Percentiles rank a stretch among this genome's conserved stretches.
These are phyloP conservation scores for Pachyramphus minor DNA, from an alignment of 2,113 vertebrate genomes.

Conservation along the genomic window DNA sequence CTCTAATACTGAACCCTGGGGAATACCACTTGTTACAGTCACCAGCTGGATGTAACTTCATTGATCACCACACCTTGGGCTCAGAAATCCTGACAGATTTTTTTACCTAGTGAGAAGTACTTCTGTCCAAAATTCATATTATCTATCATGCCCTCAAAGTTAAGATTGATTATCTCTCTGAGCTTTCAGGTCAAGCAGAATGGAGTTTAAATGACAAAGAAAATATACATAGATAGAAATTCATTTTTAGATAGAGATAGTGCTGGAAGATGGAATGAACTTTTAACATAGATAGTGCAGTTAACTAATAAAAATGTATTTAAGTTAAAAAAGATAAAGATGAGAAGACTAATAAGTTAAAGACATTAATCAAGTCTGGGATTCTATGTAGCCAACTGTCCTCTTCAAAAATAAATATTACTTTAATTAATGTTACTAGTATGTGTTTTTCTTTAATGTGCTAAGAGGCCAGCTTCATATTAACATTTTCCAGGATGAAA, in stretches of 20 bases:
- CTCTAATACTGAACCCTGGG: neutral
- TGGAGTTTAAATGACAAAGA: neutral
- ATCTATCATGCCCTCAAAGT: neutral
- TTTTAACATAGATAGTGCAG: neutral
- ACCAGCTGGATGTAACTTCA: fast-evolving
- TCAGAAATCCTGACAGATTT: neutral
- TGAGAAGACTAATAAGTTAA: neutral
- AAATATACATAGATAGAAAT: neutral
- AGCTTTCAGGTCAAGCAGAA: neutral
- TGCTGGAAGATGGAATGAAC: neutral
- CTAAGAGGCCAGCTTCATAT: neutral
- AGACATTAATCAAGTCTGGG: neutral
- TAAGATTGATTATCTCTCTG: neutral
- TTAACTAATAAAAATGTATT: neutral
- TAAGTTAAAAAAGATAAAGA: neutral
- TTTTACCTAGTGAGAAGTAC: neutral
- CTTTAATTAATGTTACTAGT: neutral
- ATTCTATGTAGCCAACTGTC: neutral
- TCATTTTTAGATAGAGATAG: neutral
- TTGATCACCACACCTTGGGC: neutral
- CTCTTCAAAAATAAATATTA: neutral
- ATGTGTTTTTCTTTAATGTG: neutral
- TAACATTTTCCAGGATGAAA: neutral
- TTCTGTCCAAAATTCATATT: neutral
- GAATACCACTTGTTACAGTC: neutral